phyloP scores from a whole-genome alignment of 2,113 vertebrate genomes.

The Scomber colias region DNA sequence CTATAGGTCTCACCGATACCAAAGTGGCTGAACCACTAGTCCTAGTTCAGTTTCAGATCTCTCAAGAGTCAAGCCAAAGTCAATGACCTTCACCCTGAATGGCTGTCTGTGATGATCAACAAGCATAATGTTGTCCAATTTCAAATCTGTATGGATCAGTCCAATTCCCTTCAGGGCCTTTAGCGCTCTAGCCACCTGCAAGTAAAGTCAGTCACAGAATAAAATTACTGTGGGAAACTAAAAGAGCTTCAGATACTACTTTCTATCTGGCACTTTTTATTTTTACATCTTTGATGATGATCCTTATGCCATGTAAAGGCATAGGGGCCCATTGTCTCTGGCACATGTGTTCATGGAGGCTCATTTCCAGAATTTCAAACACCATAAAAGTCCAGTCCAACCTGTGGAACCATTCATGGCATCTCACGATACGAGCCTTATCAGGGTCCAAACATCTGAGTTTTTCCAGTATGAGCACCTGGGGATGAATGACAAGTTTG shows the following conservation, averaged over 20 bases:
- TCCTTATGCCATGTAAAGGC: constrained; percentile 10
- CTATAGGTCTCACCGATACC: neutral
- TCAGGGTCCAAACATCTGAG: constrained; percentile 12
- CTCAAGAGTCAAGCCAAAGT: neutral
- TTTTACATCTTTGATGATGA: constrained; percentile 17
- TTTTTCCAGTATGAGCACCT: neutral
- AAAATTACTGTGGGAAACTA: neutral
- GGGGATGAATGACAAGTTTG: neutral
- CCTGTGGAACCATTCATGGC: neutral
- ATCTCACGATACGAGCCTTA: neutral
- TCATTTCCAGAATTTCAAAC: constrained; percentile 20
- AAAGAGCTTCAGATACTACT: neutral
- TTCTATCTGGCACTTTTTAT: neutral
- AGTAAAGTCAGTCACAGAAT: neutral
- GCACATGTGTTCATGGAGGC: neutral
- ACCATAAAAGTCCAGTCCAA: neutral
- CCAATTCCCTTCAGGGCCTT: neutral
- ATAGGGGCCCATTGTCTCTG: neutral
- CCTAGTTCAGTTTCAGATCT: neutral
- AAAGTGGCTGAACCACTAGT: neutral
- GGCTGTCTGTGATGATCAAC: neutral
- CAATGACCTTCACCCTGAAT: constrained; percentile 18
- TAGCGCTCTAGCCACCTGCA: constrained; percentile 12
- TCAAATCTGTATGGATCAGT: constrained; percentile 23
- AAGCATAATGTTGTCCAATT: neutral